phyloP scores from a whole-genome alignment of 2,888 invertebrate species.

The Perizoma flavofasciatum region DNA sequence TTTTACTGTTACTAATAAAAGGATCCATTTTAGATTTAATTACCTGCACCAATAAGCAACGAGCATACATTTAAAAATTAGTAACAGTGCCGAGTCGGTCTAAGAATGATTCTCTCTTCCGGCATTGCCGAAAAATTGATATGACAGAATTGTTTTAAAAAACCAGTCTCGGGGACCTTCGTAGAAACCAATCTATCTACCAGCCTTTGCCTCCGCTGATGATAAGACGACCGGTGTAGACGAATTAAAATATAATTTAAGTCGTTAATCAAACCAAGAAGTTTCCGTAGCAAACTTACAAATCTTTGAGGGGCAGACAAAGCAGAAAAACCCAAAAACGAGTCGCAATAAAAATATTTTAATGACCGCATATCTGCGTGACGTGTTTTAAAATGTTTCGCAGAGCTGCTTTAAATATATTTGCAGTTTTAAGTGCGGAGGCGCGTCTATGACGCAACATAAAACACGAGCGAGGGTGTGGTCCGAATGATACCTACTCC shows the following conservation, averaged over 20 bases:
- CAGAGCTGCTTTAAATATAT: neutral
- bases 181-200: too few species aligned
- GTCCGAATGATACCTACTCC: conserved; percentile 31
- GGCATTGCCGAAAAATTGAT: too few species aligned
- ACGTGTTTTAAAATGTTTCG: conserved; percentile 5
- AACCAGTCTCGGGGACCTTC: too few species aligned
- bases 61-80: neutral
- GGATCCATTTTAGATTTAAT: conserved; percentile 1
- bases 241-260: too few species aligned
- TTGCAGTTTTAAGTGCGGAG: conserved; percentile 46
- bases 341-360: conserved; percentile 14
- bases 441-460: conserved; percentile 64
- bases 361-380: conserved; percentile 4
- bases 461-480: conserved; percentile 54
- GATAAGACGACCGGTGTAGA: too few species aligned
- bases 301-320: neutral
- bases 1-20: conserved; percentile 15
- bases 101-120: too few species aligned
- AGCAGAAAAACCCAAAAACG: conserved; percentile 6
- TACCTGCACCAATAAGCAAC: conserved; percentile 1
- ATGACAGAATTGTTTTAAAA: too few species aligned
- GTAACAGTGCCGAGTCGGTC: too few species aligned
- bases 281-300: neutral
- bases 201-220: too few species aligned
- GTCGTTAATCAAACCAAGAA: neutral